Percentiles rank a stretch among this genome's conserved stretches.
phyloP scores from a whole-genome alignment of 2,113 vertebrate species.

The Tragulus kanchil region DNA sequence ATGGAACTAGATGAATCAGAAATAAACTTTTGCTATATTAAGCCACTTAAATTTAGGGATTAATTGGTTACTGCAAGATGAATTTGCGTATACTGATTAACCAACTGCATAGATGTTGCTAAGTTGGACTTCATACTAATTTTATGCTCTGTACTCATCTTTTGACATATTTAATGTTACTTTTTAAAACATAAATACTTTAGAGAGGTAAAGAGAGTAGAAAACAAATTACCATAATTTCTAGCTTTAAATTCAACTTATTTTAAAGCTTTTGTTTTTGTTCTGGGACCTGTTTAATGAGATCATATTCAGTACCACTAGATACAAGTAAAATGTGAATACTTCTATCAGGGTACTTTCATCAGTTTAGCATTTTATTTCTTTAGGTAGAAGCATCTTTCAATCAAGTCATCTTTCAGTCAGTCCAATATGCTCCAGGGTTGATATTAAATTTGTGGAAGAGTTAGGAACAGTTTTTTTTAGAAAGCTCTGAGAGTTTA shows the following conservation, averaged over 20 bases:
- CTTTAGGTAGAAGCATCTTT: constrained; percentile 10
- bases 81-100: background rate
- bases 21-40: background rate
- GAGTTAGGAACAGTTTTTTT: background rate
- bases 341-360: background rate
- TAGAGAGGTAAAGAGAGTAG: background rate
- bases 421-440: background rate
- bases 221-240: background rate
- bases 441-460: constrained; percentile 49
- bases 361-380: constrained; percentile 14
- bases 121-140: background rate
- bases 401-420: background rate
- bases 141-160: background rate
- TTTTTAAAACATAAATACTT: constrained; percentile 33
- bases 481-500: background rate
- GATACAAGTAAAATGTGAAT: background rate
- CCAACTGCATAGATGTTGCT: background rate
- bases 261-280: background rate
- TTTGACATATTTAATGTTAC: constrained; percentile 28
- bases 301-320: background rate
- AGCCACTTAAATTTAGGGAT: background rate
- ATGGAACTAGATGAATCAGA: background rate
- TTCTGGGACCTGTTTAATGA: background rate
- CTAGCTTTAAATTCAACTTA: background rate
- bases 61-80: background rate